Evolutionary conservation across 2,888 invertebrate genomes (phyloP).

Genomic region (Pseudococcus viburni): DNA sequence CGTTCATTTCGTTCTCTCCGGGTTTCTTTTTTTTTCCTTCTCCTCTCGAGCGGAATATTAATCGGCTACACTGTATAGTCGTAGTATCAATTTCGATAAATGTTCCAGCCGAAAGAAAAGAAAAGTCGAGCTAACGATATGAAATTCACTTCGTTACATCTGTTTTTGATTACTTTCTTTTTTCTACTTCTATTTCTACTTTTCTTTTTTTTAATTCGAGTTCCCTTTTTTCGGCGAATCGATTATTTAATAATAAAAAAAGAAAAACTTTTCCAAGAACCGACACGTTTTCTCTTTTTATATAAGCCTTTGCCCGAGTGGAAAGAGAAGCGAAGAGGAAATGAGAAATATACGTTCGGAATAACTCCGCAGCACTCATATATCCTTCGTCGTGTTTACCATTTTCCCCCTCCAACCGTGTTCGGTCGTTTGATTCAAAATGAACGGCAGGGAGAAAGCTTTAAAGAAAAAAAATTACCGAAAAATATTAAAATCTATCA

Average conservation of each 20-base stretch:
- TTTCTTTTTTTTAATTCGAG: not conserved
- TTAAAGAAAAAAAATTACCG: conserved; percentile 8
- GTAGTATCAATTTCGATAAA: conserved; percentile 26
- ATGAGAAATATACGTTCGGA: not conserved
- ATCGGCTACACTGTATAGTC: not conserved
- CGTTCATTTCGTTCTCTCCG: not conserved
- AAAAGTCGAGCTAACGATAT: not conserved
- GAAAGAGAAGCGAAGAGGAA: not conserved
- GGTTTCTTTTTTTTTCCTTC: not conserved
- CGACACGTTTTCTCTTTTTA: conserved; percentile 4
- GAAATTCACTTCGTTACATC: conserved; percentile 27
- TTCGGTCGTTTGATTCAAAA: not conserved
- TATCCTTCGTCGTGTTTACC: not conserved
- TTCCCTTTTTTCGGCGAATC: not conserved
- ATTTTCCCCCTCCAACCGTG: not conserved
- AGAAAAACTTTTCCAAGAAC: not conserved
- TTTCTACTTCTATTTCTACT: not conserved
- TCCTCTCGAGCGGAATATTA: not conserved
- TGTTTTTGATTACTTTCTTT: conserved; percentile 31
- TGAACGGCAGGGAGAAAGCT: not conserved
- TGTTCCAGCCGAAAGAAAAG: not conserved
- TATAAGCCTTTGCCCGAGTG: not conserved
- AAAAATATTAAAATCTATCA: conserved; percentile 25
- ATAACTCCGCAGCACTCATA: conserved; percentile 1
- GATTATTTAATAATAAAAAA: conserved; percentile 1